Evolutionary conservation across 2,888 invertebrate genomes (phyloP), one percentile per base, ranked within the genome.

Genomic region (Nemurella pictetii): DNA sequence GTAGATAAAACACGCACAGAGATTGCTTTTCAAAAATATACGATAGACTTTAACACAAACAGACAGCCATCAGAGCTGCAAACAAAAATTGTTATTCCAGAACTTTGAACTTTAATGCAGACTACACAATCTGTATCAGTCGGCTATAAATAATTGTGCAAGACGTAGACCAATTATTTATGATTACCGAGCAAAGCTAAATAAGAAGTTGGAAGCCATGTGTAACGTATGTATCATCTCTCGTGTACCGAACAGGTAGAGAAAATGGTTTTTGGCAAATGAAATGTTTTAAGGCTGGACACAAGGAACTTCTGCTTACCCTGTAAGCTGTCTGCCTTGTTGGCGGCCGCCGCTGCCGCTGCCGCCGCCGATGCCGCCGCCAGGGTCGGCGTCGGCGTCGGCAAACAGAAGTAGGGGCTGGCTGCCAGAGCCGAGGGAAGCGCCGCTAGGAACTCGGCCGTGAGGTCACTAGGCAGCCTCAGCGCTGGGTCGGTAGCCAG

Each of bases 401-500:
- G 90, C 55, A 90, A 87, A 7, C 90, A 89, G 87, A 88, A 90
- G 77, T 90, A 86, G n/a, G 90, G 84, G n/a, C 84, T 83, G 35
- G 86, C 27, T 3, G 85, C 84, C 28, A 86, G 84, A 3, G 85
- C 91, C 28, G 91, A 90, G 0, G 93, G 92, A 32, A 93, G 89
- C 9, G 92, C 90, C 15, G 90, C 89, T 28, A 93, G 89, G 88
- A 92, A 93, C 87, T 91, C 91, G 36, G 86, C 84, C 4, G 86
- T 55, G 55, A 84, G 20, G n/a, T 20, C 72, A 5, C 2, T 55
- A 77, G 12, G 82, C 12, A 25, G 82, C 78, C 94, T 94, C 28
- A 95, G 91, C 15, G 96, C 96, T 1, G 96, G 96, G 91, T 96
- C 96, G 73, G 96, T 96, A 84, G 96, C 96, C 87, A 96, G 93